Base-by-base conservation (phyloP, 2,888 invertebrate species). In the Xiphydria camelus region DNA sequence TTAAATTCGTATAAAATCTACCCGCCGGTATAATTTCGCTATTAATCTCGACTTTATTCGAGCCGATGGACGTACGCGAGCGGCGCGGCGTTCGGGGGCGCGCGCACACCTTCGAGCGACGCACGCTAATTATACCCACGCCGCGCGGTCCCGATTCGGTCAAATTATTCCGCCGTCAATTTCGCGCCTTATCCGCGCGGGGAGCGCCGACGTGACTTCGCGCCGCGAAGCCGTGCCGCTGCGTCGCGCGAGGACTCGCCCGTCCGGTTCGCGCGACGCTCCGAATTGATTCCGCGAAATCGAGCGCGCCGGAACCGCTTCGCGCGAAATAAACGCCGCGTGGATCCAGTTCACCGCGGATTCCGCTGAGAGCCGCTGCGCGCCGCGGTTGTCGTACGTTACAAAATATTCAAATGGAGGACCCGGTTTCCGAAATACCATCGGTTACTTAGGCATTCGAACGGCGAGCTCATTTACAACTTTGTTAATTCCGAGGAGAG, bases 11-110 rank as follows among this genome's bases (percentile, higher is more conserved):
- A 59, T 58, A 54, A 62, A 64, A 56, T 62, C 58, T 55, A 55
- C 61, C 59, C 55, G 55, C 62, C 61, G 58, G 70, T 62, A 71
- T 70, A 70, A 71, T 70, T 68, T 62, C 48, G 58, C 68, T 61
- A 70, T 71, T 65, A 70, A 70, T 70, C 67, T 64, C 55, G 41
- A 53, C 53, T 62, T 62, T 58, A 54, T 57, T 49, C 56, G 53
- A 57, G 56, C 43, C 51, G 50, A 59, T 51, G 52, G 49, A 41
- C 18, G 10, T 12, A 10, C 19, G 31, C 21, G 20, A 32, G 26
- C 49, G 50, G 29, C 37, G n/a, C n/a, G n/a, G n/a, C n/a, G n/a
- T n/a, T n/a, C n/a, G n/a, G n/a, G n/a, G n/a, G n/a, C 31, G 31
- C 31, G 19, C 42, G 34, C 9, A 29, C n/a, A n/a, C n/a, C n/a